A percentile compares a stretch with the other conserved stretches of the same genome.
Conservation (phyloP, 2,888 invertebrate genomes). For the Pharmacophagus antenor region DNA sequence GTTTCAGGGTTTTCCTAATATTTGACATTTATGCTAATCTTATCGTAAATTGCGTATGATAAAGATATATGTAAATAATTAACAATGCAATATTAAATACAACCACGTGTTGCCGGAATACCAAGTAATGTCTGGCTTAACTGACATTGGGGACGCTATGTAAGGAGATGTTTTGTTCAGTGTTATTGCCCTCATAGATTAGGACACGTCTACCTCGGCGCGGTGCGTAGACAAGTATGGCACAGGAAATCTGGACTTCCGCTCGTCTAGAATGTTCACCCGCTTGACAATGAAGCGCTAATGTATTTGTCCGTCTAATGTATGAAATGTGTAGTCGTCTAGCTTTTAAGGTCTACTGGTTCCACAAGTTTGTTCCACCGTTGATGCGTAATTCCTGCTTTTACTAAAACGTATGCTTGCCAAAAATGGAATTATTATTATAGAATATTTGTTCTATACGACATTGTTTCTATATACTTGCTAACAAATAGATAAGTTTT, state of each 20-base stretch:
- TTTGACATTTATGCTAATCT: too few relatives aligned
- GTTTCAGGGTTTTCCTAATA: background rate
- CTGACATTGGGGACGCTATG: constrained; percentile 60
- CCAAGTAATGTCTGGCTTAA: constrained; percentile 42
- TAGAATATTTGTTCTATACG: too few relatives aligned
- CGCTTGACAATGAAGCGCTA: constrained; percentile 68
- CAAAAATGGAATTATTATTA: background rate
- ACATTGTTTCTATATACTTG: too few relatives aligned
- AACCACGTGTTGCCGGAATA: constrained; percentile 44
- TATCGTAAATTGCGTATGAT: too few relatives aligned
- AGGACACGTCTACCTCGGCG: constrained; percentile 30
- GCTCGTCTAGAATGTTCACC: constrained; percentile 74
- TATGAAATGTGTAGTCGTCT: constrained; percentile 56
- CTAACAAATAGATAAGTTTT: too few relatives aligned
- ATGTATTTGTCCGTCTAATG: constrained; percentile 56
- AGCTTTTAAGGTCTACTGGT: constrained; percentile 64
- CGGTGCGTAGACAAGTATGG: constrained; percentile 44
- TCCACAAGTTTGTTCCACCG: constrained; percentile 39
- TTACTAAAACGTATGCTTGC: background rate
- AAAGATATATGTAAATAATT: constrained; percentile 6
- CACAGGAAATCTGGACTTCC: constrained; percentile 76
- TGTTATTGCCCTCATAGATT: constrained; percentile 54
- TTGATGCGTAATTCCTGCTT: constrained; percentile 35
- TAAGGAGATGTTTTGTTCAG: constrained; percentile 64
- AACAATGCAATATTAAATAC: too few relatives aligned